phyloP scores from a whole-genome alignment of 1,140 invertebrate genomes.

The Tetragonula clypearis region DNA sequence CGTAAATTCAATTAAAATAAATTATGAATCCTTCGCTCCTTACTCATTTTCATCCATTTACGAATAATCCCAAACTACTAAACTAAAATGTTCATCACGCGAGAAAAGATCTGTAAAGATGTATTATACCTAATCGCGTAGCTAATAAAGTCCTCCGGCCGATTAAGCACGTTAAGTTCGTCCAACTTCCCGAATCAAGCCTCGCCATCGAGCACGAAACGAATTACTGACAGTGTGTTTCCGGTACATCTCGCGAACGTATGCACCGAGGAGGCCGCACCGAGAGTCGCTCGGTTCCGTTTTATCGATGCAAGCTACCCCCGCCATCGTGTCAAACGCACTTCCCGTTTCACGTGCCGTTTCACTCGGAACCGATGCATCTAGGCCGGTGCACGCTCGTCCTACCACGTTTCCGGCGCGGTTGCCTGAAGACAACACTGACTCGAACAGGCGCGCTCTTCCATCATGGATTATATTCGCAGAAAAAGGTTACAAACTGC shows the following conservation, averaged over 20 bases:
- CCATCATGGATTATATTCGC: neutral
- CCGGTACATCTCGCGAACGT: neutral
- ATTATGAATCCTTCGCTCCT: too few species aligned
- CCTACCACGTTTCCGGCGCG: neutral
- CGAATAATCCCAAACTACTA: neutral
- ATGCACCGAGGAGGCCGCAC: neutral
- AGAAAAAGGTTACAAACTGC: neutral
- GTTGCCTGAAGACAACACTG: neutral
- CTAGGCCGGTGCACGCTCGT: slow-evolving; percentile 7
- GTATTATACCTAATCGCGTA: neutral
- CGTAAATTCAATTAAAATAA: too few species aligned
- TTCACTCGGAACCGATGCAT: slow-evolving; percentile 10
- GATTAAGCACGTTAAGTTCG: neutral
- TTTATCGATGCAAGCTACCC: neutral
- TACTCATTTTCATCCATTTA: neutral
- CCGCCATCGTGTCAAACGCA: neutral
- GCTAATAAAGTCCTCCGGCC: neutral
- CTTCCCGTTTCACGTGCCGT: slow-evolving; percentile 12
- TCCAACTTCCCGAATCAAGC: neutral
- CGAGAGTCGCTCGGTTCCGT: neutral
- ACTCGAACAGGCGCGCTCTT: neutral
- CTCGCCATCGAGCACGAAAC: neutral
- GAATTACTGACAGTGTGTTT: neutral
- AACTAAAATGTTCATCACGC: neutral
- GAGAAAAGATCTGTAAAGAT: too few species aligned